phyloP scores from a whole-genome alignment of 1,140 invertebrate genomes.

The Drosophila quadrilineata region DNA sequence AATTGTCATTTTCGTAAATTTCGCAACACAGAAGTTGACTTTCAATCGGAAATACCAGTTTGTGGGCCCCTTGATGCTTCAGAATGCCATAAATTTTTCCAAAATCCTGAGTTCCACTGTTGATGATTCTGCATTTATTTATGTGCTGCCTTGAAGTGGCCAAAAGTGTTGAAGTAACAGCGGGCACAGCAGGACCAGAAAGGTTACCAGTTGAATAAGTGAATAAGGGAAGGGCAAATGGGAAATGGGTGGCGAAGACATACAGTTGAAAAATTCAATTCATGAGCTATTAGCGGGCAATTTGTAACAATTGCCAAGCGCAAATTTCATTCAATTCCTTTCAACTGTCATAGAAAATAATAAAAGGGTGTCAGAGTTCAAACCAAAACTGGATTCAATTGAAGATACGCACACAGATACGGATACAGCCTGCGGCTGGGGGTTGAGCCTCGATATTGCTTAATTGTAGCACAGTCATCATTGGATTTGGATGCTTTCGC shows the following conservation, averaged over 20 bases:
- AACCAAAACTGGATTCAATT: slow-evolving; percentile 52
- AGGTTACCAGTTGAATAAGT: not conserved
- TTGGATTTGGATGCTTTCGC: slow-evolving; percentile 55
- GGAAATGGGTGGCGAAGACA: slow-evolving; percentile 19
- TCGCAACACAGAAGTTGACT: too few relatives aligned
- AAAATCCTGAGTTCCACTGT: too few relatives aligned
- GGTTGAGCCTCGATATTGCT: slow-evolving; percentile 2
- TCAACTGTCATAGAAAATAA: slow-evolving; percentile 2
- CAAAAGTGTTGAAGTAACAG: slow-evolving; percentile 55
- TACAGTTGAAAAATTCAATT: slow-evolving; percentile 69
- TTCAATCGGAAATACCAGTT: too few relatives aligned
- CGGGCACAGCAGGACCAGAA: slow-evolving; percentile 20
- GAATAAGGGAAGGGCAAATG: not conserved
- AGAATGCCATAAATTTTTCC: too few relatives aligned
- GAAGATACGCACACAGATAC: slow-evolving; percentile 13
- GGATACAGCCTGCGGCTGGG: not conserved
- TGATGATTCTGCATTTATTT: slow-evolving; percentile 56
- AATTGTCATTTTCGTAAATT: too few relatives aligned
- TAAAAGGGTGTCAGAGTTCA: slow-evolving; percentile 73
- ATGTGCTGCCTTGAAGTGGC: slow-evolving; percentile 71
- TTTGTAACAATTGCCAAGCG: slow-evolving; percentile 67
- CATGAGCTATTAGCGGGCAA: slow-evolving; percentile 79
- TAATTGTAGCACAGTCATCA: slow-evolving; percentile 31
- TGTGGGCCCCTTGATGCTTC: too few relatives aligned
- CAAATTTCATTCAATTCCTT: slow-evolving; percentile 25